Evolutionary conservation across 2,888 invertebrate genomes (phyloP).

Genomic region (Nephrotoma flavescens): DNA sequence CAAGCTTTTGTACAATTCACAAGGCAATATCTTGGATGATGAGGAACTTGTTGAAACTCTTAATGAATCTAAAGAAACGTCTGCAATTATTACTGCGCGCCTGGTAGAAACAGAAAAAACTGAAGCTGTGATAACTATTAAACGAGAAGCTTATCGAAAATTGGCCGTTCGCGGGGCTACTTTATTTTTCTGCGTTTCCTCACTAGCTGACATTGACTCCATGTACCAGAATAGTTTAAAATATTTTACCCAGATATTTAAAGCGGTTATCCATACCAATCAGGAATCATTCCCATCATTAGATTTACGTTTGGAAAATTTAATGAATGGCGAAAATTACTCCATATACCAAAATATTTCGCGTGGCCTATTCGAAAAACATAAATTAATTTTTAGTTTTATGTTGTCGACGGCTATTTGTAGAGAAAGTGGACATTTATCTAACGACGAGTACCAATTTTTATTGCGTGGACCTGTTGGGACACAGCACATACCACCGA

Average conservation of each 20-base stretch:
- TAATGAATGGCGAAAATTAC: constrained; percentile 63
- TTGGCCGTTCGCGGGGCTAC: constrained; percentile 81
- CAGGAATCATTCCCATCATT: constrained; percentile 47
- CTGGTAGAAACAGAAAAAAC: constrained; percentile 76
- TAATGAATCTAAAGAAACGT: constrained; percentile 83
- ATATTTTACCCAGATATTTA: constrained; percentile 70
- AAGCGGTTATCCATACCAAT: constrained; percentile 61
- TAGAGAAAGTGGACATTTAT: constrained; percentile 41
- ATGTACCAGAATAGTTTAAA: constrained; percentile 94
- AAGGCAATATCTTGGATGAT: constrained; percentile 86
- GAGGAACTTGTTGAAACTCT: constrained; percentile 84
- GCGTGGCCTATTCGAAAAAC: constrained; percentile 77
- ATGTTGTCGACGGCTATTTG: constrained; percentile 65
- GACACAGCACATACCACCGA: constrained; percentile 15
- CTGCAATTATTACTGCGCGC: constrained; percentile 78
- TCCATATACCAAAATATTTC: constrained; percentile 78
- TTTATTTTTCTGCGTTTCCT: constrained; percentile 80
- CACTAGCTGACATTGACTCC: constrained; percentile 78
- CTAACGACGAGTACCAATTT: constrained; percentile 56
- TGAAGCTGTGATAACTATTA: constrained; percentile 70
- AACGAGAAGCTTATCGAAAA: constrained; percentile 70
- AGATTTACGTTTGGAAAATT: constrained; percentile 47
- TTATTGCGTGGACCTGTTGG: constrained; percentile 60
- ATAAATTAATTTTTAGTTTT: constrained; percentile 80
- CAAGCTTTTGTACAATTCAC: constrained; percentile 61